phyloP scores from a whole-genome alignment of 2,888 invertebrate species.

The Dichetophora obliterata region DNA sequence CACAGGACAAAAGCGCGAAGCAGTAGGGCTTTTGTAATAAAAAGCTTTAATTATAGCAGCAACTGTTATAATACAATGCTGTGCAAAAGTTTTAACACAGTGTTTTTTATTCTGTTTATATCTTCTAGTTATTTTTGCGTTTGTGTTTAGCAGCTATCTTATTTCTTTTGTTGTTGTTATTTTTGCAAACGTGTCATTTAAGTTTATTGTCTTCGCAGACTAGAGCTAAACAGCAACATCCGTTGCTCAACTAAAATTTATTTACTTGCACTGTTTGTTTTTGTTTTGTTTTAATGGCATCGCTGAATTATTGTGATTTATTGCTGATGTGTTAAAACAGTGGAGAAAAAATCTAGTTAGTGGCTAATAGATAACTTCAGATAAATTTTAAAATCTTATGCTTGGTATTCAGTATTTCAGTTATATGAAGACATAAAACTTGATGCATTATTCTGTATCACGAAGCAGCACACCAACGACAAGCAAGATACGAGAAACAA shows the following conservation, averaged over 20 bases:
- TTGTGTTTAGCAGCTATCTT: background rate
- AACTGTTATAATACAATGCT: background rate
- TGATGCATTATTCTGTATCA: too few species aligned
- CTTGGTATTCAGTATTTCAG: too few species aligned
- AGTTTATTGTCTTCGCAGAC: conserved; percentile 59
- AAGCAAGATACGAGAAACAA: too few species aligned
- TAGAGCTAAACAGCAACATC: conserved; percentile 59
- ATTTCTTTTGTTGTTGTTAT: background rate
- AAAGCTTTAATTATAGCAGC: background rate
- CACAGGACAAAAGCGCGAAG: background rate
- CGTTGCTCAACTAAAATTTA: conserved; percentile 32
- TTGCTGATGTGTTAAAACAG: too few species aligned
- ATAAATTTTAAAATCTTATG: too few species aligned
- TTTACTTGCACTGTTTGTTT: background rate
- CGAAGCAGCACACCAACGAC: too few species aligned
- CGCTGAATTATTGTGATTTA: too few species aligned
- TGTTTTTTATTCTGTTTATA: background rate
- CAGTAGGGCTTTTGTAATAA: background rate
- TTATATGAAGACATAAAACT: too few species aligned
- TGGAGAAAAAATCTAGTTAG: too few species aligned
- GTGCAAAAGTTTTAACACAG: background rate
- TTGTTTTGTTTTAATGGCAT: too few species aligned
- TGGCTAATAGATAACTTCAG: too few species aligned
- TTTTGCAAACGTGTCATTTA: background rate
- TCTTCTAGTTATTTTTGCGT: background rate